Conservation (phyloP, 92 coral and sea anemone genomes). For the Epizoanthus fatuus region DNA sequence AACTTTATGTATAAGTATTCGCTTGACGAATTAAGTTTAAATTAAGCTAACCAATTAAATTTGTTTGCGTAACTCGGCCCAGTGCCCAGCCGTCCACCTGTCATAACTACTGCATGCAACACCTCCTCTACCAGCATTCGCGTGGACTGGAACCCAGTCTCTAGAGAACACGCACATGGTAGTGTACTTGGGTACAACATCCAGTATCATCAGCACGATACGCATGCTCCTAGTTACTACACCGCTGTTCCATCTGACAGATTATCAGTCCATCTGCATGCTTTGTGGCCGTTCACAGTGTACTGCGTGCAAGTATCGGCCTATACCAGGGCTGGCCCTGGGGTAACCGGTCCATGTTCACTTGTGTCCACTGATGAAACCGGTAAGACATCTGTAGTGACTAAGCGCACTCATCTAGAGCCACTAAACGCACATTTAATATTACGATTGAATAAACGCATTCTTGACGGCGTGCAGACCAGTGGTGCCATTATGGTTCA, state of each 20-base stretch:
- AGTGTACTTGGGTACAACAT: conserved; percentile 43
- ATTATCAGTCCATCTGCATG: conserved; percentile 20
- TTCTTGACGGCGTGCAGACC: too few relatives aligned
- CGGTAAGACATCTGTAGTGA: conserved; percentile 4
- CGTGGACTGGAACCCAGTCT: conserved; percentile 50
- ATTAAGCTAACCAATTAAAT: neutral
- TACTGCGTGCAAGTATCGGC: conserved; percentile 55
- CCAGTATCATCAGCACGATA: conserved; percentile 18
- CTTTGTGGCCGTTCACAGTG: conserved; percentile 38
- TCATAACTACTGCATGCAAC: conserved; percentile 29
- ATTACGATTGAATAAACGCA: too few relatives aligned
- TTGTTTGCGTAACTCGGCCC: neutral
- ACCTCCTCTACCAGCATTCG: conserved; percentile 51
- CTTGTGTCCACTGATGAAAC: conserved; percentile 52
- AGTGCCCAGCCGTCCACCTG: conserved; percentile 62
- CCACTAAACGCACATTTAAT: too few relatives aligned
- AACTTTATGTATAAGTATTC: neutral
- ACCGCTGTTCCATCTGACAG: conserved; percentile 21
- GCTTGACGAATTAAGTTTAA: neutral
- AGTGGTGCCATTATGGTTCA: too few relatives aligned
- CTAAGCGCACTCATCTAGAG: too few relatives aligned
- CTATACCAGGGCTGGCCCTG: conserved; percentile 40
- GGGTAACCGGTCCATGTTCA: conserved; percentile 17
- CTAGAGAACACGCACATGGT: conserved; percentile 45
- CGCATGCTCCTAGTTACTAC: conserved; percentile 31